Base-by-base conservation (phyloP, 2,888 invertebrate genomes). In the Strigamia crassipes region DNA sequence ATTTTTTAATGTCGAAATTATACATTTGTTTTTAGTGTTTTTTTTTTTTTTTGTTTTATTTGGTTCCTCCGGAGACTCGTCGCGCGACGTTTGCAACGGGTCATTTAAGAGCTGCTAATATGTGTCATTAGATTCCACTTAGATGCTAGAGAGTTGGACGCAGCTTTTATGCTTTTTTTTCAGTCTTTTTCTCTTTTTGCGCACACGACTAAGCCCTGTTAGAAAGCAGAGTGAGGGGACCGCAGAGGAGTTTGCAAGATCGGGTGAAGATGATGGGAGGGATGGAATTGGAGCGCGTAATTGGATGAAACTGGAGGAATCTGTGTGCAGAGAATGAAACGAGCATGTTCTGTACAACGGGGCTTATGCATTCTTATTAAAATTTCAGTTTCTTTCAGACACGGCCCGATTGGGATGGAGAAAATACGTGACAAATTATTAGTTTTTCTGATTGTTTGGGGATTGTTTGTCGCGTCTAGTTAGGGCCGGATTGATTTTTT, bases 261-360 rank as follows among this genome's bases (percentile, higher is more conserved):
- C 73, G 73, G 73, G 56, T 56, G 56, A 56, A 56, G 56, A 56
- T 56, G 56, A 56, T 56, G 56, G 73, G 73, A 31, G 13, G 73
- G 73, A 73, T 73, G 73, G 27, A 73, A 73, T 73, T 73, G 73
- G 73, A 73, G 73, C 73, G 73, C 23, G 73, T 73, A 73, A 73
- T 73, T 73, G 73, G 73, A 73, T 73, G 73, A 73, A 73, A 73
- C 73, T 73, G 73, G 73, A 73, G 73, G 73, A 73, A 73, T 73
- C 73, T 73, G 73, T n/a, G 31, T 73, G 73, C 15, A 73, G 31
- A 73, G 73, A 73, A 73, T 73, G 31, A 73, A 73, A 73, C 27
- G 73, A 73, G 73, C 73, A 15, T 23, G 73, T 31, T 73, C 73
- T 31, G 31, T 73, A 73, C 31, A 73, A 31, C 73, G 73, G 27